Base-by-base conservation (phyloP, 1,140 invertebrate genomes). In the Lethrus apterus region DNA sequence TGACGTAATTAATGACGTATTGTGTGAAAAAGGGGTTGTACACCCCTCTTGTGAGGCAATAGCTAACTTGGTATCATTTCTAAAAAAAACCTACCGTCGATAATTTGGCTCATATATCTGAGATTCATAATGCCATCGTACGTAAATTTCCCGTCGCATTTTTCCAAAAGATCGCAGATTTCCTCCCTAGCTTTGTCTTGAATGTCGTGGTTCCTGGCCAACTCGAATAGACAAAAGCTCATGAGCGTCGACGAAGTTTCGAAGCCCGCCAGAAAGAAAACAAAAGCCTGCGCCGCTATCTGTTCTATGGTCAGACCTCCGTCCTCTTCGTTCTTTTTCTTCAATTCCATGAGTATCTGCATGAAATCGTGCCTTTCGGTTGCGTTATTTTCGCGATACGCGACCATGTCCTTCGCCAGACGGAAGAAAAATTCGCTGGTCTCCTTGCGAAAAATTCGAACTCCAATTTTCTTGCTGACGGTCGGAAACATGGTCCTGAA, bases 181-280 rank as follows among this genome's bases (percentile, higher is more conserved):
- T 84, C 81, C 33, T 73, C 63, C 36, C 67, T 67, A 1, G 84
- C 52, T 54, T 67, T 72, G n/a, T 72, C 60, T 54, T 84, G 80
- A 13, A 77, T 60, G n/a, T 80, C 72, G 13, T 71, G 71, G 64
- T 82, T 68, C 29, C 65, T 60, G n/a, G 77, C 73, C 3, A 84
- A 56, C 17, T 70, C 65, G 34, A 77, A 75, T 0, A 70, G 51
- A 0, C 64, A 52, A 44, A 73, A 75, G 18, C 69, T 65, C 47
- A 82, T 65, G 0, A 74, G 52, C 8, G 68, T 68, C 0, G 78
- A 71, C 0, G 76, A 73, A 0, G 80, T 81, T 35, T 83, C 80
- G 41, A 78, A 83, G 50, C 70, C 64, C 60, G 64, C 46, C 9
- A 42, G n/a, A n/a, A 42, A 42, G 15, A 42, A 42, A 1, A 42